A percentile compares a stretch with the other conserved stretches of the same genome.
Conservation (phyloP, 2,888 invertebrate species). For the Pandemis cinnamomeana region DNA sequence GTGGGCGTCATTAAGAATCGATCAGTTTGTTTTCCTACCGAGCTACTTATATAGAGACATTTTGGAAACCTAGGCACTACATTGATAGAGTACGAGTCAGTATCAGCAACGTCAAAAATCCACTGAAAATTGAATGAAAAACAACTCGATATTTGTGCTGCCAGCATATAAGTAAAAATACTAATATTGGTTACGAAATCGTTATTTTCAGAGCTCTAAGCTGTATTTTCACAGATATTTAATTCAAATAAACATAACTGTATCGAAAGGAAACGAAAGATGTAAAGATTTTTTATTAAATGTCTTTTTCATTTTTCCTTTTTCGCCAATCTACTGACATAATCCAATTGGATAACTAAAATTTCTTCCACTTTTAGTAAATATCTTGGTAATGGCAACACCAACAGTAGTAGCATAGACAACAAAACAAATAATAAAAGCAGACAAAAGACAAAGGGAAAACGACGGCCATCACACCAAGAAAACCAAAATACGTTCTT, state of each 20-base stretch:
- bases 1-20: slow-evolving; percentile 87
- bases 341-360: not conserved
- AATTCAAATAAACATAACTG: not conserved
- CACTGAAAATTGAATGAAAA: slow-evolving; percentile 81
- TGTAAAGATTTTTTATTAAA: not conserved
- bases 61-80: slow-evolving; percentile 76
- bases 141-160: slow-evolving; percentile 76
- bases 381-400: slow-evolving; percentile 1
- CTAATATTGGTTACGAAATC: not conserved
- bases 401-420: slow-evolving; percentile 1
- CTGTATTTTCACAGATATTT: not conserved
- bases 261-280: not conserved
- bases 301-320: not conserved
- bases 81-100: slow-evolving; percentile 73
- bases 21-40: slow-evolving; percentile 66
- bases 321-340: not conserved
- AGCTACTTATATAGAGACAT: slow-evolving; percentile 78
- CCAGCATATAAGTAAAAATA: slow-evolving; percentile 42
- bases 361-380: not conserved
- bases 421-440: slow-evolving; percentile 19
- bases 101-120: slow-evolving; percentile 78
- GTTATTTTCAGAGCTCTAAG: not conserved
- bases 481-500: slow-evolving; percentile 33
- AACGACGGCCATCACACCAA: not conserved
- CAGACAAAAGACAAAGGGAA: not conserved